phyloP scores from a whole-genome alignment of 2,113 vertebrate species.

The Bagarius yarrelli region DNA sequence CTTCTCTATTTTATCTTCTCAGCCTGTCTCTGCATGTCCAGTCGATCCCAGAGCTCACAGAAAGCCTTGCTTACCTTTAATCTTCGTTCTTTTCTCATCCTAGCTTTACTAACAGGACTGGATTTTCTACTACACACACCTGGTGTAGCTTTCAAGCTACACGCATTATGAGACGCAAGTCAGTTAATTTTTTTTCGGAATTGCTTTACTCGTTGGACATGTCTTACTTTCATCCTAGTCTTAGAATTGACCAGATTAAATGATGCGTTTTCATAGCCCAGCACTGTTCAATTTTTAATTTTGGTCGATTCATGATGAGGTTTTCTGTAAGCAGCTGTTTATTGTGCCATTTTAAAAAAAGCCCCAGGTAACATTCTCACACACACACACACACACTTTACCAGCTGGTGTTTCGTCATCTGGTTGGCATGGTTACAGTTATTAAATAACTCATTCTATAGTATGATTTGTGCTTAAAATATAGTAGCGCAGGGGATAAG shows the following conservation, averaged over 20 bases:
- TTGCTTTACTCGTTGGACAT: no score
- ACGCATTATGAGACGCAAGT: neutral
- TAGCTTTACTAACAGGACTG: constrained; percentile 5
- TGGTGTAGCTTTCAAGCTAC: constrained; percentile 18
- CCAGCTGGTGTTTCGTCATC: no score
- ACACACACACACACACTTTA: no score
- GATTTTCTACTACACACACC: constrained; percentile 4
- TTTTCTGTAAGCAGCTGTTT: no score
- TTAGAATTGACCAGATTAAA: neutral
- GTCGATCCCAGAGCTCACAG: constrained; percentile 47
- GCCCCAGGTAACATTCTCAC: no score
- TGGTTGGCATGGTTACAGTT: no score
- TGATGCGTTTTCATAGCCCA: neutral
- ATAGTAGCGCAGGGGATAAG: no score
- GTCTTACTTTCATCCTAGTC: no score
- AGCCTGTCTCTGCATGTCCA: constrained; percentile 12
- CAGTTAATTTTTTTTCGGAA: neutral
- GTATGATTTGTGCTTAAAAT: no score
- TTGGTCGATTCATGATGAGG: neutral
- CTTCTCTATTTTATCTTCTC: constrained; percentile 8
- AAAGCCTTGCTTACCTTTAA: constrained; percentile 49
- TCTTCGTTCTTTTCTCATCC: constrained; percentile 19
- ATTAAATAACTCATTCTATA: no score
- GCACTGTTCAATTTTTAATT: neutral
- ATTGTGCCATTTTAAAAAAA: no score